Evolutionary conservation across 2,797 vertebrate species (phyloP), one percentile per base, ranked within the genome.

Genomic region (Lepus oiostolus): DNA sequence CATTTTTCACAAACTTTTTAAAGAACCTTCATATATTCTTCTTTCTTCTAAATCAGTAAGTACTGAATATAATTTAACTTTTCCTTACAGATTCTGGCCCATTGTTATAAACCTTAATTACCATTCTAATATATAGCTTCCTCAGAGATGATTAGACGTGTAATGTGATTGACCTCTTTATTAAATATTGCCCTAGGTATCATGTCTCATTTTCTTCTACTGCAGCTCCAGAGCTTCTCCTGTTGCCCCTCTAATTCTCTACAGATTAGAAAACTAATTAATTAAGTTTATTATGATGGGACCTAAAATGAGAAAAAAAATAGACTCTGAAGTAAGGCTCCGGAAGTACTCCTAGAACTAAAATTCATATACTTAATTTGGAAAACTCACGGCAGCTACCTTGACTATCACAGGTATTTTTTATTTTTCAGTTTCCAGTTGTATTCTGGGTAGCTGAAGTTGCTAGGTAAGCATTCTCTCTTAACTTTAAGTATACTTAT

Each of bases 61-160:
- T 24, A 93, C 80, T 92, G 83, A 97, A 96, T 91, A 84, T 89
- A 96, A 93, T 92, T 96, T 96, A 93, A 91, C 86, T 88, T 93
- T 93, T 58, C 54, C 72, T 92, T 87, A 82, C 28, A 92, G 77
- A 88, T 65, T 86, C 88, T 86, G 71, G 21, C 14, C 22, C 83
- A 91, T 30, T 86, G 71, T 79, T 88, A 82, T 77, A 90, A 93
- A 94, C 65, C 32, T 58, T 65, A 70, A 70, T 90, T 77, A 63
- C 17, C 35, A 84, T 24, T 62, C 4, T 65, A 95, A 84, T 22
- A 54, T 28, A 72, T 1, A 87, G 65, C 24, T 80, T 24, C 30
- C 47, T 82, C 47, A 71, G 19, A 90, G 30, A 77, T 76, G 10
- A 79, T 32, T 8, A 94, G 62, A 75, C 30, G 32, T 32, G 9